A percentile compares a stretch with the other conserved stretches of the same genome.
Conservation (phyloP, 2,113 vertebrate genomes). For the Merops nubicus region DNA sequence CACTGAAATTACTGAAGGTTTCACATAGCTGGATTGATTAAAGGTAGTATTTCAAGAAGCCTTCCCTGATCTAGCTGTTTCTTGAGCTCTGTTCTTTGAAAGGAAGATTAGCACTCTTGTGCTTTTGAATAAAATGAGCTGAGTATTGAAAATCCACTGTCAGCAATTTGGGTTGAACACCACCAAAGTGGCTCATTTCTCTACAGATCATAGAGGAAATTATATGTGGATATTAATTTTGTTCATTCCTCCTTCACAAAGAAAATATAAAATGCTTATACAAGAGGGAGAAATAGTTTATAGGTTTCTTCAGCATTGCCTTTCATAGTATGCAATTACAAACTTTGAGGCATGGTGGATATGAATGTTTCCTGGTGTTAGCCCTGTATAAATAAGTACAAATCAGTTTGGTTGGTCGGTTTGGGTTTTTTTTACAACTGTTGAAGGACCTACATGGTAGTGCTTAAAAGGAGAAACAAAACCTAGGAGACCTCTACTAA, state of each 20-base stretch:
- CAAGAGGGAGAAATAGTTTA: neutral
- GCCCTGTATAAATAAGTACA: neutral
- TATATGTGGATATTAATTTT: conserved; percentile 39
- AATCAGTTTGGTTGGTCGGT: neutral
- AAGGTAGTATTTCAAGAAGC: neutral
- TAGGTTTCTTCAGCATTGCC: neutral
- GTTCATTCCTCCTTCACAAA: neutral
- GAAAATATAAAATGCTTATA: neutral
- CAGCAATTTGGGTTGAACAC: conserved; percentile 21
- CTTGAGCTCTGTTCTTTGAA: neutral
- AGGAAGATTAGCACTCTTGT: neutral
- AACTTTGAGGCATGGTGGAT: neutral
- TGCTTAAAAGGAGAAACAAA: neutral
- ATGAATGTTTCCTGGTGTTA: neutral
- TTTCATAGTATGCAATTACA: neutral
- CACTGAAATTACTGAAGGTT: neutral
- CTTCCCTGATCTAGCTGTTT: neutral
- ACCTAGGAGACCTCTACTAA: neutral
- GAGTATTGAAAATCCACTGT: neutral
- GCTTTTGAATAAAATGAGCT: conserved; percentile 9
- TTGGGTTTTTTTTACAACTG: neutral
- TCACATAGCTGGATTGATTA: neutral
- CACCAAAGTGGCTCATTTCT: neutral
- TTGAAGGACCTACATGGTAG: neutral
- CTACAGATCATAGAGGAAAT: neutral